Evolutionary conservation across 2,888 invertebrate genomes (phyloP).

Genomic region (Acronicta aceris): DNA sequence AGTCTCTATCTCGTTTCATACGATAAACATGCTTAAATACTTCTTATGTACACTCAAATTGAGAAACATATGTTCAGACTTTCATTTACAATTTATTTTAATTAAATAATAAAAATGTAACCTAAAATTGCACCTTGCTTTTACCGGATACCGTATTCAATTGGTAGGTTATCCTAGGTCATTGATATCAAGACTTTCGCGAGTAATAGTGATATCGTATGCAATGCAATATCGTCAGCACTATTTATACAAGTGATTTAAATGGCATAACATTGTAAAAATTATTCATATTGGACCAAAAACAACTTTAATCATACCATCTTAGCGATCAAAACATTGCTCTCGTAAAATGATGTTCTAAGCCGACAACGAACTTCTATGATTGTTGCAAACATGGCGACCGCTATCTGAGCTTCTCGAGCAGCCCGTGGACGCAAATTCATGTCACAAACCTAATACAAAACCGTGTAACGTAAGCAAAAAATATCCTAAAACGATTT

Average conservation of each 20-base stretch:
- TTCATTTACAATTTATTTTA: constrained; percentile 63
- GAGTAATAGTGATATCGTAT: constrained; percentile 69
- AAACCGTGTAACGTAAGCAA: constrained; percentile 87
- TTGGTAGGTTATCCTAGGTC: constrained; percentile 85
- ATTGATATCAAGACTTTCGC: constrained; percentile 80
- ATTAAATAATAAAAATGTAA: constrained; percentile 70
- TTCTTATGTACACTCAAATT: constrained; percentile 54
- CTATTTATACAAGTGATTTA: constrained; percentile 65
- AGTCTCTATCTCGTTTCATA: constrained; percentile 57
- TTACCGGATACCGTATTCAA: constrained; percentile 73
- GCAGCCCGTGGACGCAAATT: constrained; percentile 84
- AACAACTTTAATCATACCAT: constrained; percentile 63
- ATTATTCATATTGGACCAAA: constrained; percentile 62
- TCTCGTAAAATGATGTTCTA: constrained; percentile 75
- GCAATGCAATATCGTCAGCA: constrained; percentile 71
- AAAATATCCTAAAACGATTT: constrained; percentile 82
- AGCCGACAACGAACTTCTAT: constrained; percentile 83
- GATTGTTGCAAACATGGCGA: constrained; percentile 90
- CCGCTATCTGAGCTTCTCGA: constrained; percentile 88
- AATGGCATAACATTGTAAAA: constrained; percentile 60
- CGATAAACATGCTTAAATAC: constrained; percentile 43
- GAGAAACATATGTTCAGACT: constrained; percentile 57
- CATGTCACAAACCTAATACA: constrained; percentile 87
- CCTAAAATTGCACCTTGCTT: constrained; percentile 71
- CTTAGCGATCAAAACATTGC: constrained; percentile 81